Conservation (phyloP, 2,888 invertebrate genomes). For the Yponomeuta evonymella region DNA sequence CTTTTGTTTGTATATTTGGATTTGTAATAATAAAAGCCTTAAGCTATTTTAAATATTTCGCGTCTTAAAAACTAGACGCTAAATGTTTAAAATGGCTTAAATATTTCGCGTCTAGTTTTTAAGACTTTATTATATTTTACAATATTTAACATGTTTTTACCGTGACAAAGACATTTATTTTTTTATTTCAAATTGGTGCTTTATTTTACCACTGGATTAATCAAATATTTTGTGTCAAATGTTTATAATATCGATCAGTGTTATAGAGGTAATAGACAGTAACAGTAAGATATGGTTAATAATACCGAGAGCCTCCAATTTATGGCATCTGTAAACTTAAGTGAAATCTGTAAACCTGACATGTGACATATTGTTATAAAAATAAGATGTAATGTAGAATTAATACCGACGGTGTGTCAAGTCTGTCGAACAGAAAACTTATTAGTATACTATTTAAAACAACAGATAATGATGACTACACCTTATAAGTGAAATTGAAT, state of each 20-base stretch:
- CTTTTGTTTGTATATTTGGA: background rate
- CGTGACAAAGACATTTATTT: background rate
- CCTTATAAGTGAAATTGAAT: background rate
- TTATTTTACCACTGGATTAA: background rate
- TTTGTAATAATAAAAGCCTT: background rate
- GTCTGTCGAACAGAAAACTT: background rate
- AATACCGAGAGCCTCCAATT: background rate
- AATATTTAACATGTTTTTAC: too few relatives aligned
- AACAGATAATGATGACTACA: too few relatives aligned
- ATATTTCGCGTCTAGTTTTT: slow-evolving; percentile 3
- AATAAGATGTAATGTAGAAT: background rate
- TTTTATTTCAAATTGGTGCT: background rate
- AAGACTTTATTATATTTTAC: too few relatives aligned
- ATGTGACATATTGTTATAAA: background rate
- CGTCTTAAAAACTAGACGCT: background rate
- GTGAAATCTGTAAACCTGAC: background rate
- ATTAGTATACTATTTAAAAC: too few relatives aligned
- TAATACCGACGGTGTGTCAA: background rate
- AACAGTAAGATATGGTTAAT: background rate
- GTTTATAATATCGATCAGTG: too few relatives aligned
- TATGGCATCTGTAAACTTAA: background rate
- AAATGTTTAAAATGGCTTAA: too few relatives aligned
- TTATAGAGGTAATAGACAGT: too few relatives aligned
- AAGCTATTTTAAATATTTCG: background rate
- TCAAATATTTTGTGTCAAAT: too few relatives aligned